phyloP scores from a whole-genome alignment of 2,797 vertebrate genomes.

The Diplodus puntazzo region DNA sequence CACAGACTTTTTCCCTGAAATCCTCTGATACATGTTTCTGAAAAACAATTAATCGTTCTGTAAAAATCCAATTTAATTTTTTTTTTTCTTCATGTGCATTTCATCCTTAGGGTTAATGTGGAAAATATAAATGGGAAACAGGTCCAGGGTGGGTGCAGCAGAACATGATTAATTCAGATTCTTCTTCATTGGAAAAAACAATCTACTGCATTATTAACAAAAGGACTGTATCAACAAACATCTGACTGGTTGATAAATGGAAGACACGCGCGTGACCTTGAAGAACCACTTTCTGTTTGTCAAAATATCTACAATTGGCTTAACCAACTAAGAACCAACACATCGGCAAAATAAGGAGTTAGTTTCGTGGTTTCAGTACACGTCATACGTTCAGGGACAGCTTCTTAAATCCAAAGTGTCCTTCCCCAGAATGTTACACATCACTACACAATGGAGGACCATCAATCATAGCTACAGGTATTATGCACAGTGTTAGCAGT shows the following conservation, averaged over 20 bases:
- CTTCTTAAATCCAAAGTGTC: not conserved
- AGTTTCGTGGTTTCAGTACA: not conserved
- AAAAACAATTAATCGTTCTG: not conserved
- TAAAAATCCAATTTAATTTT: not conserved
- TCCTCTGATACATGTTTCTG: not conserved
- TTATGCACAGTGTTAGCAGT: not conserved
- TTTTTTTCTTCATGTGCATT: not conserved
- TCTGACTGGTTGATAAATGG: not conserved
- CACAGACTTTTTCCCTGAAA: not conserved
- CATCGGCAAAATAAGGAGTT: not conserved
- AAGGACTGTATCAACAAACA: not conserved
- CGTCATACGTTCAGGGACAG: not conserved
- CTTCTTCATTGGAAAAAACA: not conserved
- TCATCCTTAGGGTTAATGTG: not conserved
- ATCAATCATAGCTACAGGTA: not conserved
- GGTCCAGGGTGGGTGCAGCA: no score
- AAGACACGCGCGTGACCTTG: not conserved
- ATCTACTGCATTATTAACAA: slow-evolving; percentile 5
- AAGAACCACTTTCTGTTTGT: not conserved
- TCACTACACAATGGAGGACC: not conserved
- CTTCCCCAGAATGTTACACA: not conserved
- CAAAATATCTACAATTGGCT: not conserved
- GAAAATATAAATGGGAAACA: slow-evolving; percentile 9
- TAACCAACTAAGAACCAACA: not conserved
- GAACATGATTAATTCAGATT: not conserved